Conservation (phyloP, 2,797 vertebrate species). For the Cheirogaleus major region DNA sequence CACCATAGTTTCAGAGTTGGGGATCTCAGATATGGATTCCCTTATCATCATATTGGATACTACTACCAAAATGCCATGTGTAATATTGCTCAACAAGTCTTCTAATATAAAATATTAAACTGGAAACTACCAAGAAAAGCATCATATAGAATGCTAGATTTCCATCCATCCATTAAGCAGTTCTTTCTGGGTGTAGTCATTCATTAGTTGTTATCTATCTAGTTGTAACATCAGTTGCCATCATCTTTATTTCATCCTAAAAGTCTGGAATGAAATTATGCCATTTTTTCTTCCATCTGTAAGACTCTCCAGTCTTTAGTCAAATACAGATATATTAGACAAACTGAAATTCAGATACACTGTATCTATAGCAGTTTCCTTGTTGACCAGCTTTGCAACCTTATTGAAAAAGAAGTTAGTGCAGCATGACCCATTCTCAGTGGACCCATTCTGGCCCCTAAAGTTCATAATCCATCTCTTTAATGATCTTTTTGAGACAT, state of each 20-base stretch:
- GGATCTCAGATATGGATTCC: not conserved
- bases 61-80: not conserved
- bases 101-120: not conserved
- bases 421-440: not conserved
- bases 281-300: not conserved
- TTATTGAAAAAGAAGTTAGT: conserved; percentile 28
- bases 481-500: not conserved
- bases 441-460: not conserved
- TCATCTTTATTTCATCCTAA: not conserved
- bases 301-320: not conserved
- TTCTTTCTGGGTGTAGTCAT: not conserved
- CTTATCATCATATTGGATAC: not conserved
- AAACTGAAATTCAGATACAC: not conserved
- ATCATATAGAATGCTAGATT: not conserved
- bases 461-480: not conserved
- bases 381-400: not conserved
- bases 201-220: not conserved
- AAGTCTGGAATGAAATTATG: not conserved
- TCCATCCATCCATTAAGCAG: not conserved
- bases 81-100: not conserved
- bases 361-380: not conserved
- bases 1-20: not conserved
- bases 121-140: not conserved
- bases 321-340: not conserved
- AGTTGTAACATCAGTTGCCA: not conserved